A percentile compares a stretch with the other conserved stretches of the same genome.
Conservation (phyloP, 2,888 invertebrate genomes). For the Anaspis maculata region DNA sequence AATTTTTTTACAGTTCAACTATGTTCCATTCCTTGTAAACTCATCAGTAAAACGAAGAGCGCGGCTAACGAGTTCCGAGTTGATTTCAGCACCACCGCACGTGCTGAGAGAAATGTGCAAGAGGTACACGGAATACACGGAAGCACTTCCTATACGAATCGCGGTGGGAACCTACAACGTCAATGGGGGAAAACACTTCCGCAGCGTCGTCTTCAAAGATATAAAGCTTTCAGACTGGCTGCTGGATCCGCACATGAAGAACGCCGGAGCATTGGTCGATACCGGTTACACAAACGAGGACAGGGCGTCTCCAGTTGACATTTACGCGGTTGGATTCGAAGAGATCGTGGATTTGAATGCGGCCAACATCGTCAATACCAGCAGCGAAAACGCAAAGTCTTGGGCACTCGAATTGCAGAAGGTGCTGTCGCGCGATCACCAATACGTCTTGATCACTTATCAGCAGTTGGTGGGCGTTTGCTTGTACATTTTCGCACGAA, state of each 20-base stretch:
- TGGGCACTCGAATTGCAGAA: constrained; percentile 96
- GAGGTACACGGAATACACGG: constrained; percentile 69
- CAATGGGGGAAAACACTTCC: constrained; percentile 97
- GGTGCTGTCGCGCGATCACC: constrained; percentile 71
- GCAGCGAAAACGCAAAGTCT: constrained; percentile 83
- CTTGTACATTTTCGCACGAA: constrained; percentile 87
- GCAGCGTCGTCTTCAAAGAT: constrained; percentile 91
- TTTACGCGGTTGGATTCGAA: constrained; percentile 97
- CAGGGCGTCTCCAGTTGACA: constrained; percentile 64
- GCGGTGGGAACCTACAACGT: constrained; percentile 98
- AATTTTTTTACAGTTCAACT: no score
- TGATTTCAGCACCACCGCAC: constrained; percentile 69
- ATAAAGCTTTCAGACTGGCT: constrained; percentile 82
- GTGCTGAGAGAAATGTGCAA: constrained; percentile 80
- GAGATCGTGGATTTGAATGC: constrained; percentile 99
- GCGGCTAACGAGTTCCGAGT: no score
- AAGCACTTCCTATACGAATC: constrained; percentile 62
- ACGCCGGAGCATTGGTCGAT: constrained; percentile 41
- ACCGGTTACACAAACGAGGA: constrained; percentile 41
- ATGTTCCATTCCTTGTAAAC: no score
- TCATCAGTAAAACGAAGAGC: no score
- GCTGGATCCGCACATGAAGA: constrained; percentile 66
- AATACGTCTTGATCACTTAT: constrained; percentile 85
- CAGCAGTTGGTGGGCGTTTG: constrained; percentile 97
- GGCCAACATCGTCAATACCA: constrained; percentile 94